phyloP scores from a whole-genome alignment of 2,113 vertebrate species.

The Trochalopteron elliotii region DNA sequence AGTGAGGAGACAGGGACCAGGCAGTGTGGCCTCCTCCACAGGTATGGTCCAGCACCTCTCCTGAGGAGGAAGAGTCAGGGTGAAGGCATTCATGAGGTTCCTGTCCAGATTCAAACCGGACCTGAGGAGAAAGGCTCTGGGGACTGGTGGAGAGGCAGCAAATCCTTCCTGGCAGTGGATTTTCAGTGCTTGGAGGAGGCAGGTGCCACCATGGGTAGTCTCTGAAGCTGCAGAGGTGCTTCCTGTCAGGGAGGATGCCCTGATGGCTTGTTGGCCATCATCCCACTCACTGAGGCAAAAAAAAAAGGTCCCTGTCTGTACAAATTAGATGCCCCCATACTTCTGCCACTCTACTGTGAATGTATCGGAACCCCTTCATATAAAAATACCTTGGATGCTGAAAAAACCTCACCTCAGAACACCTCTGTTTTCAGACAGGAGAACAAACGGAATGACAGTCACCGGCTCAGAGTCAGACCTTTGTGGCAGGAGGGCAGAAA shows the following conservation, averaged over 20 bases:
- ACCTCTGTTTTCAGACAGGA: neutral
- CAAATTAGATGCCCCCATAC: neutral
- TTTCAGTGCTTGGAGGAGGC: fast-evolving
- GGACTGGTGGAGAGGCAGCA: fast-evolving
- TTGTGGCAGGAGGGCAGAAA: neutral
- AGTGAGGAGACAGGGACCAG: fast-evolving
- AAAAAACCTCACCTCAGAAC: neutral
- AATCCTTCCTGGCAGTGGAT: neutral
- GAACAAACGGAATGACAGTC: neutral
- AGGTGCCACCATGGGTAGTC: neutral
- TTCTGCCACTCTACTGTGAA: neutral
- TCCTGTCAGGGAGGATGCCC: neutral
- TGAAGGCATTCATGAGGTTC: neutral
- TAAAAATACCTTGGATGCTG: neutral
- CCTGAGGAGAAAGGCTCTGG: neutral
- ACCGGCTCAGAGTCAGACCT: neutral
- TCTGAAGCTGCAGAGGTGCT: neutral
- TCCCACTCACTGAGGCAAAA: neutral
- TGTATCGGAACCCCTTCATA: neutral
- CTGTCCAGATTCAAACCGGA: neutral
- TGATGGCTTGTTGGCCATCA: neutral
- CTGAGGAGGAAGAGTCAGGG: neutral
- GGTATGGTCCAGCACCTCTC: fast-evolving
- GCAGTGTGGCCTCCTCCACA: neutral
- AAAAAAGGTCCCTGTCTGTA: neutral